These are phyloP conservation scores for Prinia subflava DNA, from an alignment of 2,113 vertebrate species.

Conservation along the genomic window DNA sequence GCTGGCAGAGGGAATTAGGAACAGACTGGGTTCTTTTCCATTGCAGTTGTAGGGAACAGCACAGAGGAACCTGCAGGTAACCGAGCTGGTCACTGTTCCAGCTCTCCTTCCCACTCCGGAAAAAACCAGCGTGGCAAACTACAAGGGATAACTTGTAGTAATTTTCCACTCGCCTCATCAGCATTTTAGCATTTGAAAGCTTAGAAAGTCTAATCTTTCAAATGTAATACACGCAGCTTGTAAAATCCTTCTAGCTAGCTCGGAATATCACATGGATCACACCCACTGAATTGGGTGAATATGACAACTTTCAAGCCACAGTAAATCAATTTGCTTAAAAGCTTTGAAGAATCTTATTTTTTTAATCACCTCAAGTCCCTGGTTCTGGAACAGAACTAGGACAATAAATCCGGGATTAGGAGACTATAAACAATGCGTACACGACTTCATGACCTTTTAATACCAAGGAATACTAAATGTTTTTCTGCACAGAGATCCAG, in stretches of 20 bases:
- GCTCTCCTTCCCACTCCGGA: not conserved
- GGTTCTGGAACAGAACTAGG: not conserved
- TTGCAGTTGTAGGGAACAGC: not conserved
- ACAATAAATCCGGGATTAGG: conserved; percentile 21
- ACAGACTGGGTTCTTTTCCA: not conserved
- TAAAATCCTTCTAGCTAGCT: not conserved
- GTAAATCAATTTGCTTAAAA: conserved; percentile 21
- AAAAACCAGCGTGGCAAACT: not conserved
- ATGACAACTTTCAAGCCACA: not conserved
- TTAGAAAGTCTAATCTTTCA: not conserved
- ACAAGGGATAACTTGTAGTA: not conserved
- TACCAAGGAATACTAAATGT: not conserved
- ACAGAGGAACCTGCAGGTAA: not conserved
- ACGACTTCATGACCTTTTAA: not conserved
- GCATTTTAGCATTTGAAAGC: not conserved
- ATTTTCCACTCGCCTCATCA: not conserved
- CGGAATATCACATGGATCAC: not conserved
- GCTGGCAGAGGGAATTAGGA: not conserved
- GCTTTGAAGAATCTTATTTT: not conserved
- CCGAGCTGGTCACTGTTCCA: rapidly evolving
- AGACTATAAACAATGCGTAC: not conserved
- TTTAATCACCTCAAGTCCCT: not conserved
- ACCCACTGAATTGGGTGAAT: not conserved
- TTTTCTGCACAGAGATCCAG: not conserved
- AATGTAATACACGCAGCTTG: rapidly evolving